Base-by-base conservation (phyloP, 2,797 vertebrate genomes). In the Falco rusticolus region DNA sequence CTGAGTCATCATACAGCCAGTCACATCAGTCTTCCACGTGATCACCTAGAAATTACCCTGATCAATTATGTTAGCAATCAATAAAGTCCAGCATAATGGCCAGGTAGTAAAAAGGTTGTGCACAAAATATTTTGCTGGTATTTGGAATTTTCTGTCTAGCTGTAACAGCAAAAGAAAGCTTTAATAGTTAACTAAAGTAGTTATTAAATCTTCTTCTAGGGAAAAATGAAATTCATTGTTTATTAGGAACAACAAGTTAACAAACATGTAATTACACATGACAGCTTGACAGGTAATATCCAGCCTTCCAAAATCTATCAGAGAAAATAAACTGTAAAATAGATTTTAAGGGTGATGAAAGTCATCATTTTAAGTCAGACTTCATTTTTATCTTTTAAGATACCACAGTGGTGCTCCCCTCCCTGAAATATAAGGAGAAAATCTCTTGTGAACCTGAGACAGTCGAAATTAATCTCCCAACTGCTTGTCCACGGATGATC, bases 131-230 rank as follows among this genome's bases (percentile, higher is more conserved):
- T 94, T 79, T 87, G 64, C 86, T 87, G 89, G 82, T 84, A 84
- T 83, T 84, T 84, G 26, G 60, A 48, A 47, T 89, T 76, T 82
- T 89, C 65, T 53, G 4, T 41, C 75, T 71, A 60, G 53, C 74
- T 74, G 10, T 60, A 89, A 63, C 31, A 87, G 68, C n/a, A 85
- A 83, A 95, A 71, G 5, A 89, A 93, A 83, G 24, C 25, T 89
- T 95, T 90, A 96, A 90, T 85, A 92, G 92, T 96, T 94, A 83
- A 97, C 80, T 86, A 89, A 92, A 92, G 60, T 33, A 70, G 51
- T 66, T 90, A 94, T 33, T 82, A 89, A 86, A 28, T 69, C 9
- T 71, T 71, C 76, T 90, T 87, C n/a, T n/a, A 22, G 22, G n/a
- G 13, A 80, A 87, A 95, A 92, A 72, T 37, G 3, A 79, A 96